Evolutionary conservation across 2,113 vertebrate genomes (phyloP).

Genomic region (Grammomys dolichurus): DNA sequence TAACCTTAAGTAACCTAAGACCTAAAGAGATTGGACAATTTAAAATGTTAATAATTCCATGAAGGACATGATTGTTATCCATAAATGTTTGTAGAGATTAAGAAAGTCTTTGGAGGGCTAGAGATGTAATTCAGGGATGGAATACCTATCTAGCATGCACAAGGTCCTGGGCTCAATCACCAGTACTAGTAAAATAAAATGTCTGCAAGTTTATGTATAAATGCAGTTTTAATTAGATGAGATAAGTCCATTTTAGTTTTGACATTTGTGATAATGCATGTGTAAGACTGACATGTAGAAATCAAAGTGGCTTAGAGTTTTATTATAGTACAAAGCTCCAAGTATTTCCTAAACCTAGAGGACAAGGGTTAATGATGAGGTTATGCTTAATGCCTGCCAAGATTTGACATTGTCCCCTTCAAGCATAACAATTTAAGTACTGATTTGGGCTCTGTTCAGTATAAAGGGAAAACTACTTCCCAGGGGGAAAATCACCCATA

Average conservation of each 20-base stretch:
- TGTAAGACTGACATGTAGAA: conserved; percentile 4
- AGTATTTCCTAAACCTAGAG: conserved; percentile 61
- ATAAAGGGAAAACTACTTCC: conserved; percentile 58
- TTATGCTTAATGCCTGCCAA: conserved; percentile 57
- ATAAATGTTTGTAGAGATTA: background rate
- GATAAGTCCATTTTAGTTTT: conserved; percentile 62
- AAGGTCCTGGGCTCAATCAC: background rate
- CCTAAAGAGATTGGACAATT: conserved; percentile 20
- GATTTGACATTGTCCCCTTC: conserved; percentile 63
- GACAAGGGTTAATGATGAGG: conserved; percentile 64
- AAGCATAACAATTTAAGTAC: conserved; percentile 10
- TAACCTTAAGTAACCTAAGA: conserved; percentile 32
- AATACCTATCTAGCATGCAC: background rate
- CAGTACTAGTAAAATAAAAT: conserved; percentile 10
- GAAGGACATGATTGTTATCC: background rate
- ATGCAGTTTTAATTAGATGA: conserved; percentile 50
- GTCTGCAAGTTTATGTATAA: conserved; percentile 57
- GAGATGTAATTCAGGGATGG: background rate
- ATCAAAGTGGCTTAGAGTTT: conserved; percentile 49
- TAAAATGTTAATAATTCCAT: conserved; percentile 59
- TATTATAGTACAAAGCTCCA: conserved; percentile 13
- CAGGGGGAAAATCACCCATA: conserved; percentile 23
- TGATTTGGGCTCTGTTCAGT: conserved; percentile 65
- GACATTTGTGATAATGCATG: conserved; percentile 50
- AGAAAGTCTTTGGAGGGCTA: background rate